Conservation (phyloP, 64 coral and sea anemone species). For the Pachyseris speciosa region DNA sequence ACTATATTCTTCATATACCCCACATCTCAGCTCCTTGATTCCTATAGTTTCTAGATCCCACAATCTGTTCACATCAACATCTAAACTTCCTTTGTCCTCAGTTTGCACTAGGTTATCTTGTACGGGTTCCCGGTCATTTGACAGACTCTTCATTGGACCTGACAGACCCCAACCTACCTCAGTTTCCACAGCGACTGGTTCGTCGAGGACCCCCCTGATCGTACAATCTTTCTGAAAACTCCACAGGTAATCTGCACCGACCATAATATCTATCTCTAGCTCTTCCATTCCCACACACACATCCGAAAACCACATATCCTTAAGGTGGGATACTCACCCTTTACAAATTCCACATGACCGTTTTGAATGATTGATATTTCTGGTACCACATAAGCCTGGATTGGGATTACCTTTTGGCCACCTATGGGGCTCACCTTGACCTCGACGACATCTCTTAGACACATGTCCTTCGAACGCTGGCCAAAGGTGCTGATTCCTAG, state of each 20-base stretch:
- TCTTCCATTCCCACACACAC: slow-evolving; percentile 3
- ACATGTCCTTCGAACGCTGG: background rate
- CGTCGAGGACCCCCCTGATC: background rate
- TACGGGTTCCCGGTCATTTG: background rate
- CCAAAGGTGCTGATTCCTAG: slow-evolving; percentile 50
- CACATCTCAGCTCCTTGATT: background rate
- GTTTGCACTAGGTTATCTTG: background rate
- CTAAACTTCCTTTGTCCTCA: background rate
- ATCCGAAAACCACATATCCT: slow-evolving; percentile 55
- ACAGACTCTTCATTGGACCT: background rate
- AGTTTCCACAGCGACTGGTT: background rate
- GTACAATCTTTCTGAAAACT: slow-evolving; percentile 39
- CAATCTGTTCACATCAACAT: background rate
- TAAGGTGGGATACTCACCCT: slow-evolving; percentile 21
- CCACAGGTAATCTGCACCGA: slow-evolving; percentile 57
- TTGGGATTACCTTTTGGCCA: background rate
- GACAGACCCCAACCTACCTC: slow-evolving; percentile 43
- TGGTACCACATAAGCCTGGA: slow-evolving; percentile 52
- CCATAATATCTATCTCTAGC: slow-evolving; percentile 34
- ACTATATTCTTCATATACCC: slow-evolving; percentile 25
- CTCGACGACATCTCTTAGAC: slow-evolving; percentile 20
- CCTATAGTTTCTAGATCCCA: slow-evolving; percentile 41
- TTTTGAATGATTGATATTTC: slow-evolving; percentile 30
- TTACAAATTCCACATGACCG: slow-evolving; percentile 27
- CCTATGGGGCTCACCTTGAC: background rate